phyloP scores from a whole-genome alignment of 2,797 vertebrate species.

The Chaetodon trifasciatus region DNA sequence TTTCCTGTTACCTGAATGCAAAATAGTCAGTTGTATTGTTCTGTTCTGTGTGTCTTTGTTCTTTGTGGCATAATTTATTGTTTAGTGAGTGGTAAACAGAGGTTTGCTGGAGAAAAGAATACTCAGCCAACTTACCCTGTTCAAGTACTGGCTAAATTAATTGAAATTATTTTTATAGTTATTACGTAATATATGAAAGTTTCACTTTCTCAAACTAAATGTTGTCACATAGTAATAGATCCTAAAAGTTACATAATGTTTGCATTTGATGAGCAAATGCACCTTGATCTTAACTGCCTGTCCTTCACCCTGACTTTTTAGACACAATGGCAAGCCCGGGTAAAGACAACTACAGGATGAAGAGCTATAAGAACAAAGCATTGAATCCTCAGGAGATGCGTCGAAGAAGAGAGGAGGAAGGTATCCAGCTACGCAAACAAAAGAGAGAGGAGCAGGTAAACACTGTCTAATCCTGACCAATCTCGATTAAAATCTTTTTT shows the following conservation, averaged over 20 bases:
- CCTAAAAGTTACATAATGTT: not conserved
- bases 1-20: not conserved
- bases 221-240: not conserved
- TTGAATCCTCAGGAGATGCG: constrained; percentile 96
- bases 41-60: not conserved
- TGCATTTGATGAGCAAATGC: not conserved
- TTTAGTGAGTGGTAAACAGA: not conserved
- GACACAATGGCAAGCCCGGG: constrained; percentile 91
- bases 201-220: not conserved
- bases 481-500: not conserved
- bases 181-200: not conserved
- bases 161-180: not conserved
- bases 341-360: constrained; percentile 93
- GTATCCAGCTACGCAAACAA: constrained; percentile 94
- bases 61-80: not conserved
- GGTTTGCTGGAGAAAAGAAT: too few species aligned
- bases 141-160: not conserved
- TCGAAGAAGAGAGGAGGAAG: constrained; percentile 93
- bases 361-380: constrained; percentile 96
- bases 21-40: too few species aligned
- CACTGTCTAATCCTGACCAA: too few species aligned
- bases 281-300: not conserved
- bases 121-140: not conserved
- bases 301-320: constrained; percentile 46
- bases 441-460: constrained; percentile 94